These are phyloP conservation scores for Probaryconus sp. DNA, from an alignment of 1,140 invertebrate species.

Conservation along the genomic window DNA sequence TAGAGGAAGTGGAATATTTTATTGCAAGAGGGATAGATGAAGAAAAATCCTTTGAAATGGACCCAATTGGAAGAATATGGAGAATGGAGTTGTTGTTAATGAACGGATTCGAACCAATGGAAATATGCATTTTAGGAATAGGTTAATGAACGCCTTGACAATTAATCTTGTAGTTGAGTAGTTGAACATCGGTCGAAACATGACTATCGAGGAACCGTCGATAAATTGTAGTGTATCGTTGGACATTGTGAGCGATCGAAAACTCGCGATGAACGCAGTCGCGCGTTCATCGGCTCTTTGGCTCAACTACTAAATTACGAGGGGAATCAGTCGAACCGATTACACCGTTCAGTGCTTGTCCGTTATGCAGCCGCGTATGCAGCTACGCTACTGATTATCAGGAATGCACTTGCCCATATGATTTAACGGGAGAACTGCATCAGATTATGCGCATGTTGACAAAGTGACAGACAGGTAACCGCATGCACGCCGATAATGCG, in stretches of 20 bases:
- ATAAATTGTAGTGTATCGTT: too few species aligned
- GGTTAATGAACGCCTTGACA: too few species aligned
- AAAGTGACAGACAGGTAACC: conserved; percentile 69
- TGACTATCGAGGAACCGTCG: too few species aligned
- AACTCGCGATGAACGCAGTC: conserved; percentile 67
- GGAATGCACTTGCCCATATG: conserved; percentile 66
- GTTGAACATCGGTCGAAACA: too few species aligned
- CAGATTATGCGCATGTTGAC: conserved; percentile 70
- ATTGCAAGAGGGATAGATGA: too few species aligned
- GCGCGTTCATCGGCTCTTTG: conserved; percentile 66
- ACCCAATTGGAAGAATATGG: too few species aligned
- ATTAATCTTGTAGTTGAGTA: too few species aligned
- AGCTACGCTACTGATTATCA: conserved; percentile 64
- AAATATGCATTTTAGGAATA: too few species aligned
- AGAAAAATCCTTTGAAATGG: too few species aligned
- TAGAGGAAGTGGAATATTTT: too few species aligned
- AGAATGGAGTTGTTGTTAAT: too few species aligned
- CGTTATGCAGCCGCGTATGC: conserved; percentile 62
- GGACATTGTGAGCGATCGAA: conserved; percentile 50
- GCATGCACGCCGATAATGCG: conserved; percentile 53
- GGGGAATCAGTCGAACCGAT: conserved; percentile 66
- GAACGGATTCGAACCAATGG: too few species aligned
- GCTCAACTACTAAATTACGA: conserved; percentile 66
- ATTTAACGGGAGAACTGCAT: conserved; percentile 68
- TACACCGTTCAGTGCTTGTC: conserved; percentile 66